Percentiles rank a stretch among this genome's conserved stretches.
phyloP scores from a whole-genome alignment of 2,113 vertebrate species.

The Siniperca chuatsi region DNA sequence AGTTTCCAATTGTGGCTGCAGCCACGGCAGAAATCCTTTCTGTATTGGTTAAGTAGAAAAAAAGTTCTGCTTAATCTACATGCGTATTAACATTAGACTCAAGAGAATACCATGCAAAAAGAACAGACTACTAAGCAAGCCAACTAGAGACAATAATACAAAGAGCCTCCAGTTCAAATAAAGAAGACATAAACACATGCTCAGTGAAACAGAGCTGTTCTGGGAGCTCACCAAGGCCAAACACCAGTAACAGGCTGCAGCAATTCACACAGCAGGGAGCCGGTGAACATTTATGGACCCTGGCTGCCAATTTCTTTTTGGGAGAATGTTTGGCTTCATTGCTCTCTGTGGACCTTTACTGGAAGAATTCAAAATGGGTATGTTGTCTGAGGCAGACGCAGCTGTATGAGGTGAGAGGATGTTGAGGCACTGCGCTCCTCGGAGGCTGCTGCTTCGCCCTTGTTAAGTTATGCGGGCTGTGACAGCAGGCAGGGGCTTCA shows the following conservation, averaged over 20 bases:
- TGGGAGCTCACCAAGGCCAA: conserved; percentile 46
- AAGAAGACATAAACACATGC: conserved; percentile 21
- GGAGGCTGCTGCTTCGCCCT: conserved; percentile 22
- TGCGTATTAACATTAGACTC: conserved; percentile 18
- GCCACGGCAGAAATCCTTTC: conserved; percentile 15
- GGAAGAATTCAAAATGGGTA: conserved; percentile 42
- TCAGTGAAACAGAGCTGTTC: conserved; percentile 20
- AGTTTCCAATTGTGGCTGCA: conserved; percentile 16
- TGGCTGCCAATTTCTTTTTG: conserved; percentile 34
- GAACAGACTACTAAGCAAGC: conserved; percentile 29
- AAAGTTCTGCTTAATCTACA: conserved; percentile 14
- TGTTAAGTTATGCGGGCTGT: conserved; percentile 16
- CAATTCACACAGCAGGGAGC: conserved; percentile 44
- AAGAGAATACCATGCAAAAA: conserved; percentile 23
- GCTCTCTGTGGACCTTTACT: conserved; percentile 43
- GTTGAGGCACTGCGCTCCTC: background rate
- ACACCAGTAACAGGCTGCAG: conserved; percentile 26
- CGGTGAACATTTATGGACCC: conserved; percentile 30
- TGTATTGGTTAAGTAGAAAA: conserved; percentile 30
- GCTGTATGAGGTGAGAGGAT: conserved; percentile 27
- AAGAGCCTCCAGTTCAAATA: conserved; percentile 40
- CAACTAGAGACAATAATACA: conserved; percentile 22
- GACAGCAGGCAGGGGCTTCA: conserved; percentile 29
- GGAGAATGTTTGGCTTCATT: conserved; percentile 49
- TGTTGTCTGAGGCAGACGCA: conserved; percentile 4